Evolutionary conservation across 2,113 vertebrate genomes (phyloP).

Genomic region (Chauna torquata): DNA sequence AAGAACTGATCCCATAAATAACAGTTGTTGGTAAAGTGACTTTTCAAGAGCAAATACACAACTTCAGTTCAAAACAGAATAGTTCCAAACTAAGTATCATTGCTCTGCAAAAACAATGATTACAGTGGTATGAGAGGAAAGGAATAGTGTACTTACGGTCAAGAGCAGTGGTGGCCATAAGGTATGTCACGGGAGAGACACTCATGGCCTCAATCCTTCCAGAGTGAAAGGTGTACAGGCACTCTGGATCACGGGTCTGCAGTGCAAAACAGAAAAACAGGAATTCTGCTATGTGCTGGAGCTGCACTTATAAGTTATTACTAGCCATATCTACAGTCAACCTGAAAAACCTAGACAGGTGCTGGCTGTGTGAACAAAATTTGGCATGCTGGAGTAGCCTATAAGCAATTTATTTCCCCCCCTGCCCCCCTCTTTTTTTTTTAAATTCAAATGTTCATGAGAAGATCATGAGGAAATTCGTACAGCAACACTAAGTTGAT

Average conservation of each 20-base stretch:
- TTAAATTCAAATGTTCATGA: neutral
- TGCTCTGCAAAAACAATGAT: neutral
- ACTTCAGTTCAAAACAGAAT: neutral
- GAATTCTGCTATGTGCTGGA: neutral
- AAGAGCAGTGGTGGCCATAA: constrained; percentile 88
- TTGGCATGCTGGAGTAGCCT: neutral
- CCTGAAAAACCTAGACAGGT: neutral
- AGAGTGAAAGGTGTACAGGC: constrained; percentile 87
- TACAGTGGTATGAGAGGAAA: neutral
- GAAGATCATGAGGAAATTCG: neutral
- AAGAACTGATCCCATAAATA: neutral
- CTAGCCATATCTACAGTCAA: neutral
- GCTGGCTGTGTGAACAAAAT: neutral
- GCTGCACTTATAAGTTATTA: neutral
- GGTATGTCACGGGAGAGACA: constrained; percentile 84
- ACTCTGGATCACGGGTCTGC: constrained; percentile 87
- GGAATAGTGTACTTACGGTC: constrained; percentile 80
- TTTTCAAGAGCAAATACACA: neutral
- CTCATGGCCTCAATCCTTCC: constrained; percentile 83
- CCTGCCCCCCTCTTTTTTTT: too few species aligned
- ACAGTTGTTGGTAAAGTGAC: neutral
- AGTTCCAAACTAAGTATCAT: neutral
- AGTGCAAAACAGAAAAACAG: constrained; percentile 21
- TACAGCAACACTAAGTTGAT: neutral
- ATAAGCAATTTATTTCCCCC: neutral